These are phyloP conservation scores for Vandiemenella viatica DNA, from an alignment of 2,888 invertebrate genomes.

Conservation along the genomic window DNA sequence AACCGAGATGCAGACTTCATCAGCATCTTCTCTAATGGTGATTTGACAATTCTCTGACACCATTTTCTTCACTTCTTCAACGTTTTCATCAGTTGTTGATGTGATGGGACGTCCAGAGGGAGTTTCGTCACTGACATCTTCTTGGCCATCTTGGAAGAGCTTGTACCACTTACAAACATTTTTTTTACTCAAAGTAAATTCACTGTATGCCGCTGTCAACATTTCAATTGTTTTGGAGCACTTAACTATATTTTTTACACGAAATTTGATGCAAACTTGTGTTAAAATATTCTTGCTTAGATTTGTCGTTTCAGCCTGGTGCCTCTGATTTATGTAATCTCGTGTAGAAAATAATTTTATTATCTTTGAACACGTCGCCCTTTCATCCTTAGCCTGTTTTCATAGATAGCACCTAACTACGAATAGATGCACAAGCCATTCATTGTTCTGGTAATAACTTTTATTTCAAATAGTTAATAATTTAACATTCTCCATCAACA, in stretches of 20 bases:
- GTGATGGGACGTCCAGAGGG: constrained; percentile 12
- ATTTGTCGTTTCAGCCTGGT: no score
- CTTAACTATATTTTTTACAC: background rate
- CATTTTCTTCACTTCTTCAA: background rate
- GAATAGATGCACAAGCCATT: no score
- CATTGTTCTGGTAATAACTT: no score
- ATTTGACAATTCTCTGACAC: background rate
- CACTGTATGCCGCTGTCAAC: background rate
- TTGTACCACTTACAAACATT: background rate
- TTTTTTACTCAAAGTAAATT: background rate
- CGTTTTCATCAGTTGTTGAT: background rate
- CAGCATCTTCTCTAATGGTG: background rate
- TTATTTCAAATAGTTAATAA: no score
- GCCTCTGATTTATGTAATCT: no score
- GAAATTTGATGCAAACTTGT: background rate
- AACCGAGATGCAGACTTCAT: background rate
- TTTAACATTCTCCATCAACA: no score
- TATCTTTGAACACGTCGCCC: no score
- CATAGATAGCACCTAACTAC: no score
- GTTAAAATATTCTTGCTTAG: no score
- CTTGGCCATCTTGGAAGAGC: background rate
- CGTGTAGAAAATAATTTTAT: no score
- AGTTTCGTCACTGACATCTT: no score
- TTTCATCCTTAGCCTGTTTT: no score
- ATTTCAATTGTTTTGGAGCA: background rate